Evolutionary conservation across 2,113 vertebrate species (phyloP), one percentile per base, ranked within the genome.

Genomic region (Pterocles orientalis): DNA sequence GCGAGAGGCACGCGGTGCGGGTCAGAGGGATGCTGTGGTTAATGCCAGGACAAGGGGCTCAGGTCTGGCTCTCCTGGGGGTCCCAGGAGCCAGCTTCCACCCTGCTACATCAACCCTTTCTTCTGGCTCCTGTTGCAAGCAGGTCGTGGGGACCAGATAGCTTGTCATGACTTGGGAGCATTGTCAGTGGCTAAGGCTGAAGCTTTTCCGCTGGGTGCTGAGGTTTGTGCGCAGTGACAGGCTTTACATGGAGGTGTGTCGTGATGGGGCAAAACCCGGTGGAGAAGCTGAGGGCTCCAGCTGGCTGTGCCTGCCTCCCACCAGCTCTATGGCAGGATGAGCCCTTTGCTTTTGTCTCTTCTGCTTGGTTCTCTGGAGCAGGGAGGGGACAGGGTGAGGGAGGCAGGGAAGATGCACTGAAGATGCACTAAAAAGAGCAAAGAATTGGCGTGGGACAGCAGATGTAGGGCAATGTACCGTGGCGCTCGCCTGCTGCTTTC

Each of bases 1-100:
- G 48, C 53, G 19, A 5, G 54, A 62, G 39, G 17, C 25, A 0
- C 0, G 1, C 2, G 14, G 50, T 18, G 43, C 18, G 9, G 41
- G 54, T n/a, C 18, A 3, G 36, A 26, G 58, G 18, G 28, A 3
- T 64, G 58, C 16, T 18, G 51, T 31, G 53, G 24, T 23, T 34
- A 14, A 4, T 7, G 24, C 47, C 57, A 21, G 45, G 45, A 60
- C 5, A 39, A 60, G 71, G 45, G 43, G 53, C 66, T 76, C 18
- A 20, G 78, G 25, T 69, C 18, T 5, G 18, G 29, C 47, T 47
- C 28, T 72, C 26, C 36, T 24, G 36, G 18, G 33, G 25, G 2
- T 41, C 51, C 79, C 25, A 2, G 72, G 65, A 66, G 31, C 65
- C 77, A 56, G 10, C 34, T 51, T 16, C 18, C 33, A 25, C 24